Conservation (phyloP, 2,797 vertebrate genomes). For the Sebastes steindachneri region DNA sequence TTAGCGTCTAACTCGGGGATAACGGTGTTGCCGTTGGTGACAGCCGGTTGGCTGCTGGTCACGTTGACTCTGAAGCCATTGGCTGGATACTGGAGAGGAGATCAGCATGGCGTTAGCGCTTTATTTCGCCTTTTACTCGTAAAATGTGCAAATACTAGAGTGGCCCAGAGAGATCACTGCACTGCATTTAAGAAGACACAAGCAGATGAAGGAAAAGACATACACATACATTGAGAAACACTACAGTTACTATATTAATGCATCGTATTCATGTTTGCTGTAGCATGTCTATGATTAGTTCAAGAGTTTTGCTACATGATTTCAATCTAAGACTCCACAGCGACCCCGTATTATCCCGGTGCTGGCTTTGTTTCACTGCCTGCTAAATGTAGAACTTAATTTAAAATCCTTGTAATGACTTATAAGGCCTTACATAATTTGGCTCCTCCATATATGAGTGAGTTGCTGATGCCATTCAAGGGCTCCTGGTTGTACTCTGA, state of each 20-base stretch:
- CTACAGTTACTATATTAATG: not conserved
- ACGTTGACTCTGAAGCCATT: slow-evolving; percentile 68
- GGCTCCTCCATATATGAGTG: not conserved
- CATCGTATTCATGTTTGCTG: not conserved
- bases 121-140: not conserved
- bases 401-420: no score
- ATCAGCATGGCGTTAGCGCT: not conserved
- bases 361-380: no score
- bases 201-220: not conserved
- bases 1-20: slow-evolving; percentile 24
- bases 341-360: fast-evolving
- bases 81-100: slow-evolving; percentile 65
- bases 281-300: not conserved
- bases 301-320: no score
- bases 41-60: slow-evolving; percentile 34
- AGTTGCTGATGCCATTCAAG: not conserved
- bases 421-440: no score
- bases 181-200: not conserved
- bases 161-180: not conserved
- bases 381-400: no score
- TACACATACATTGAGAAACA: not conserved
- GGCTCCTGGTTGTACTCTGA: not conserved
- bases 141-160: not conserved
- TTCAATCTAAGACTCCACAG: no score
- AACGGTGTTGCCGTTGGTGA: slow-evolving; percentile 54